phyloP scores from a whole-genome alignment of 2,888 invertebrate genomes.

The Standfussiana lucernea region DNA sequence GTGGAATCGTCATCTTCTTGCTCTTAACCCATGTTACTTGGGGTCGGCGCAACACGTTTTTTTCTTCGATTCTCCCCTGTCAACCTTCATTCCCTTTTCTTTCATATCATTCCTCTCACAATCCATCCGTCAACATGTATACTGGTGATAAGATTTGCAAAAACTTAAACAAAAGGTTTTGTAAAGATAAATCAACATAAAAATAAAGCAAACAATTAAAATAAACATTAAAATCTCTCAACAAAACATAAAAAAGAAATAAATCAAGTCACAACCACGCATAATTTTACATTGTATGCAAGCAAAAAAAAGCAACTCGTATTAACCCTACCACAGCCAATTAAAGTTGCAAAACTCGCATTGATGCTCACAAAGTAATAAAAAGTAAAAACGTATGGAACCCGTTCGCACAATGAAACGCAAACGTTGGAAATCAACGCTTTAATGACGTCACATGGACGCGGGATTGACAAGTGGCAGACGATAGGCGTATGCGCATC shows the following conservation, averaged over 20 bases:
- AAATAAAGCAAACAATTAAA: too few species aligned
- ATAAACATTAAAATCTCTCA: background rate
- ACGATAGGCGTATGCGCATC: constrained; percentile 53
- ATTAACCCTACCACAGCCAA: constrained; percentile 60
- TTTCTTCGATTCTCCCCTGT: too few species aligned
- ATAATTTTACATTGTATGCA: constrained; percentile 15
- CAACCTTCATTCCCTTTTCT: too few species aligned
- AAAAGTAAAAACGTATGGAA: constrained; percentile 50
- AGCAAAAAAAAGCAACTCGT: constrained; percentile 11
- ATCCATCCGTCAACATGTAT: too few species aligned
- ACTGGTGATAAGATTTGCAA: too few species aligned
- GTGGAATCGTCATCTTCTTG: too few species aligned
- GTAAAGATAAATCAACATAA: too few species aligned
- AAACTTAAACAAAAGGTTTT: too few species aligned
- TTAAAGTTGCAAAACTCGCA: constrained; percentile 58
- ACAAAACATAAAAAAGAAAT: background rate
- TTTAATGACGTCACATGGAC: constrained; percentile 66
- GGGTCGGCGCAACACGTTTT: too few species aligned
- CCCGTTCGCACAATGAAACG: constrained; percentile 57
- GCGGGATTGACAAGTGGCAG: constrained; percentile 65
- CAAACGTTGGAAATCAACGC: constrained; percentile 62
- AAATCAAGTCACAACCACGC: background rate
- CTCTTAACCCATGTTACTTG: too few species aligned
- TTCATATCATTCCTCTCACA: too few species aligned
- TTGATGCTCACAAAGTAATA: constrained; percentile 56